Base-by-base conservation (phyloP, 2,888 invertebrate species). In the Julus scandinavius region DNA sequence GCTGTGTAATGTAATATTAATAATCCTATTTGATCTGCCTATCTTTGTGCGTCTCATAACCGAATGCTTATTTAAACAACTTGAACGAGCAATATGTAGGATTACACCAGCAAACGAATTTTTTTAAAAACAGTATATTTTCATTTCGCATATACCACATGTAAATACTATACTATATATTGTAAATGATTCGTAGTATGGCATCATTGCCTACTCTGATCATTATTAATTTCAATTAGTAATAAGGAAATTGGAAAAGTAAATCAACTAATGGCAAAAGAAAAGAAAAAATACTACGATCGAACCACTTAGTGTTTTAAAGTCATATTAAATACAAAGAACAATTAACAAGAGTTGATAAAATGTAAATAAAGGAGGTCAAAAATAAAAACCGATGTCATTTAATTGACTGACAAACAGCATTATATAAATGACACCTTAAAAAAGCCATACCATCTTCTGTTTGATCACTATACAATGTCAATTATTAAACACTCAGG, bases 1-100 rank as follows among this genome's bases (percentile, higher is more conserved):
- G 72, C 72, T 72, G 72, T 7, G 72, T 72, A 72, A 72, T 72
- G 72, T 9, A 72, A 72, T 72, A 72, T 72, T 72, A 72, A 72
- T 72, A 72, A 72, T 72, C 72, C 72, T 6, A 20, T 72, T 72
- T 72, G 72, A 72, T 72, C 72, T 72, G 7, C 72, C 29, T 72
- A 11, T 72, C 20, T 17, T 54, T 11, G 72, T 72, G 29, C 2
- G 72, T 7, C 29, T 72, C 20, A 72, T 72, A 72, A 29, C 20
- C 6, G 20, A 29, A 72, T 72, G 29, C 72, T 20, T 20, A 29
- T 72, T 29, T 72, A 72, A 72, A 7, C 29, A 72, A 29, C 20
- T 6, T 29, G 29, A 72, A 29, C 72, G 20, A 54, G 54, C 13
- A 17, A 13, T 11, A 20, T 72, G 29, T n/a, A 20, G 20, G 63